Evolutionary conservation across 2,888 invertebrate genomes (phyloP).

Genomic region (Cryptophagus acutangulus): DNA sequence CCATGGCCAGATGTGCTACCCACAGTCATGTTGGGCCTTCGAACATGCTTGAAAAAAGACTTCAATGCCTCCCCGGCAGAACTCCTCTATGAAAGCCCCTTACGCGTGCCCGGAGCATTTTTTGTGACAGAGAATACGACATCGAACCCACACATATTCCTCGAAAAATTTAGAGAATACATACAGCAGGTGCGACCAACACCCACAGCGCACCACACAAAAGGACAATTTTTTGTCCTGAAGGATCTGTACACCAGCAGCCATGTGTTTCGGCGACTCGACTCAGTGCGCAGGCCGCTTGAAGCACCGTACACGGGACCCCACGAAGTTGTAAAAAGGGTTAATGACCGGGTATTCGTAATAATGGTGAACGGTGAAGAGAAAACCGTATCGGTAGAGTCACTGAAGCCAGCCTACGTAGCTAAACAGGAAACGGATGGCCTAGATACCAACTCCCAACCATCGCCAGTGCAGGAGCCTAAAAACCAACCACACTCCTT

Average conservation of each 20-base stretch:
- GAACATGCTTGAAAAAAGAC: slow-evolving; percentile 5
- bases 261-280: slow-evolving; percentile 28
- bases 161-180: slow-evolving; percentile 7
- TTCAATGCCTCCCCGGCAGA: slow-evolving; percentile 24
- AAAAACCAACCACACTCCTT: no score
- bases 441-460: no score
- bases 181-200: slow-evolving; percentile 11
- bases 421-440: background rate
- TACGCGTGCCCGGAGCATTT: slow-evolving; percentile 33
- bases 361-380: slow-evolving; percentile 15
- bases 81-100: slow-evolving; percentile 32
- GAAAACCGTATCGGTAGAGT: slow-evolving; percentile 19
- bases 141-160: no score
- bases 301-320: slow-evolving; percentile 26
- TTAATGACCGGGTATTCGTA: slow-evolving; percentile 16
- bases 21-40: slow-evolving; percentile 7
- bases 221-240: slow-evolving; percentile 12
- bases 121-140: background rate
- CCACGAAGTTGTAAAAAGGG: slow-evolving; percentile 16
- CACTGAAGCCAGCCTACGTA: slow-evolving; percentile 25
- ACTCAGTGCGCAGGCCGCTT: slow-evolving; percentile 24
- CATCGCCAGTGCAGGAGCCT: no score
- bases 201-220: slow-evolving; percentile 11
- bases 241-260: slow-evolving; percentile 15
- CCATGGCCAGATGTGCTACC: slow-evolving; percentile 18